Evolutionary conservation across 2,888 invertebrate genomes (phyloP), one percentile per base, ranked within the genome.

Genomic region (Drosophila mimetica): DNA sequence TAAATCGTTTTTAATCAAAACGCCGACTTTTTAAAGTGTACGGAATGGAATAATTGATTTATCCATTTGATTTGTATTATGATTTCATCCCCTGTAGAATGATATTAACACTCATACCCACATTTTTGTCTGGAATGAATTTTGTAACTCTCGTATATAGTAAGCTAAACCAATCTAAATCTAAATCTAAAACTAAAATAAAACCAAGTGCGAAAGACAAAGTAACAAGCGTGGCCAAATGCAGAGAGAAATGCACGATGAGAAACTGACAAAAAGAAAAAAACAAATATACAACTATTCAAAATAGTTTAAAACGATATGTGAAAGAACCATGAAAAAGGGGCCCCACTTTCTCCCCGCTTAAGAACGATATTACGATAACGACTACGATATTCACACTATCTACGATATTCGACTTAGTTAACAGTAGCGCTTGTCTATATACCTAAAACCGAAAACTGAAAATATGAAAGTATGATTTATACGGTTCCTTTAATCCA

Each of bases 161-260:
- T 67, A 54, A 54, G 51, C 42, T 76, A 76, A 64, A 66, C 74
- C 63, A 36, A 61, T 61, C 37, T 36, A 63, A 63, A n/a, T n/a
- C n/a, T n/a, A n/a, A 52, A 63, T 11, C 32, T 36, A 42, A 32
- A 75, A 39, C 20, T 59, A 58, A 59, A 20, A 50, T 28, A 54
- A 42, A 76, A 77, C 69, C 48, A 83, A 65, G 71, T 79, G 84
- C 78, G 84, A 80, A 83, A 76, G 74, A 74, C 54, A 74, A 69
- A 72, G 72, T 74, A 82, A 82, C 85, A 82, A 80, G 65, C 85
- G 89, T 89, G 87, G 89, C 89, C 89, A 89, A 89, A 89, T 81
- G 71, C 84, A 72, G 48, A 25, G 57, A 67, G 53, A 70, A 65
- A 76, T 74, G 69, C 64, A 66, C 54, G 65, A 52, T 46, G 50